Evolutionary conservation across 2,888 invertebrate species (phyloP), one percentile per base, ranked within the genome.

Genomic region (Drosophila barbarae): DNA sequence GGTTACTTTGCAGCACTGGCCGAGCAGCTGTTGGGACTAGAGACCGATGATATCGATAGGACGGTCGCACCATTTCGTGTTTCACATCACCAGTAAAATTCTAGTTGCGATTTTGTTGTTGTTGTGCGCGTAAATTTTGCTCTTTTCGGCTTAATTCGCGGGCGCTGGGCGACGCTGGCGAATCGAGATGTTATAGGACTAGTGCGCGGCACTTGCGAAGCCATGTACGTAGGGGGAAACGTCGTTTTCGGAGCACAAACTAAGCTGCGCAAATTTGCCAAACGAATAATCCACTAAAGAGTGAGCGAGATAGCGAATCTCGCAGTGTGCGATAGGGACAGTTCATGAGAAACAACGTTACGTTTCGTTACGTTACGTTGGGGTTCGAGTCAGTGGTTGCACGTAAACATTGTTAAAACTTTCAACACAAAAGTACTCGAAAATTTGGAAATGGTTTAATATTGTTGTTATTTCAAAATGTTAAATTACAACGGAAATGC

Each of bases 171-270:
- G 26, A 65, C 58, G 58, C 56, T 52, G 35, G 44, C 56, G 63
- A 63, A 68, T 63, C 66, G 52, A 39, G 39, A 42, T 52, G 68
- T 52, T 30, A 50, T 55, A 56, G 51, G 53, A 63, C 53, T 77
- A 76, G 53, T 50, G 69, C 64, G 72, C 56, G 56, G 38, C 53
- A 36, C 57, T 47, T 55, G 56, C 15, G 32, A 68, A 71, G 54
- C 63, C 71, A 76, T 69, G 79, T 79, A 71, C 76, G 79, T 83
- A 80, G 60, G 26, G 32, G 2, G 23, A 12, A 12, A 13, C 44
- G 9, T 3, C 12, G 12, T 51, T 46, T 38, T 59, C 8, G 13
- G 38, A 53, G 39, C 36, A 51, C 36, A 51, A 44, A n/a, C 55
- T 53, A 12, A 57, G 38, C 44, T 38, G 71, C 42, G 65, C 28